These are phyloP conservation scores for Scophthalmus maximus DNA, from an alignment of 2,113 vertebrate species.

Conservation along the genomic window DNA sequence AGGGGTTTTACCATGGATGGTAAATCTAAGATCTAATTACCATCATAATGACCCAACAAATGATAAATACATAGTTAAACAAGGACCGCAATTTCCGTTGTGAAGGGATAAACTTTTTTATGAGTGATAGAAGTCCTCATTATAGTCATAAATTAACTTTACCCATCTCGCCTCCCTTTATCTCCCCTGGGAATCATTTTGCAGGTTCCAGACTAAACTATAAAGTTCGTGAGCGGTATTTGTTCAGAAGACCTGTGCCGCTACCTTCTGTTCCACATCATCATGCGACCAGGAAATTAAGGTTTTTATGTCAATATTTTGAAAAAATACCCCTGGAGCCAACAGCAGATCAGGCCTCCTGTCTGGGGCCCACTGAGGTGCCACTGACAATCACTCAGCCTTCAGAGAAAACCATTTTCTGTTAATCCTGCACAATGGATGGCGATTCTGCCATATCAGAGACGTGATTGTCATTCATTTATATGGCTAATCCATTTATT, in stretches of 20 bases:
- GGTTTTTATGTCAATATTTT: slow-evolving; percentile 48
- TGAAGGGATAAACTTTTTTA: slow-evolving; percentile 44
- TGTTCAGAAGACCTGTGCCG: slow-evolving; percentile 18
- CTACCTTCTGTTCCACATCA: slow-evolving; percentile 15
- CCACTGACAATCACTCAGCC: slow-evolving; percentile 11
- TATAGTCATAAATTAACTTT: background rate
- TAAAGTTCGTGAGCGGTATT: slow-evolving; percentile 48
- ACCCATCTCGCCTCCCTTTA: background rate
- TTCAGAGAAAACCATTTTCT: slow-evolving; percentile 35
- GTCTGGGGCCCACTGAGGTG: background rate
- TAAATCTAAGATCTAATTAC: background rate
- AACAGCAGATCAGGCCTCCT: slow-evolving; percentile 6
- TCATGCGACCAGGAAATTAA: slow-evolving; percentile 63
- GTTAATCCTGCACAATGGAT: background rate
- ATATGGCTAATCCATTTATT: background rate
- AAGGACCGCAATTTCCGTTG: slow-evolving; percentile 65
- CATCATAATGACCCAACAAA: slow-evolving; percentile 16
- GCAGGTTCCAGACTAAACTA: slow-evolving; percentile 9
- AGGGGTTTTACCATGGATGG: slow-evolving; percentile 1
- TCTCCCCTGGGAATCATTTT: slow-evolving; percentile 4
- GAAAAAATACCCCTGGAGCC: background rate
- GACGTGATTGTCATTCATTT: background rate
- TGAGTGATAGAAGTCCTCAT: slow-evolving; percentile 13
- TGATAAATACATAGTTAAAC: slow-evolving; percentile 43
- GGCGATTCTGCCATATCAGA: background rate